A percentile compares a stretch with the other conserved stretches of the same genome.
Evolutionary conservation across 2,113 vertebrate genomes (phyloP).

Genomic region (Rhea americana): DNA sequence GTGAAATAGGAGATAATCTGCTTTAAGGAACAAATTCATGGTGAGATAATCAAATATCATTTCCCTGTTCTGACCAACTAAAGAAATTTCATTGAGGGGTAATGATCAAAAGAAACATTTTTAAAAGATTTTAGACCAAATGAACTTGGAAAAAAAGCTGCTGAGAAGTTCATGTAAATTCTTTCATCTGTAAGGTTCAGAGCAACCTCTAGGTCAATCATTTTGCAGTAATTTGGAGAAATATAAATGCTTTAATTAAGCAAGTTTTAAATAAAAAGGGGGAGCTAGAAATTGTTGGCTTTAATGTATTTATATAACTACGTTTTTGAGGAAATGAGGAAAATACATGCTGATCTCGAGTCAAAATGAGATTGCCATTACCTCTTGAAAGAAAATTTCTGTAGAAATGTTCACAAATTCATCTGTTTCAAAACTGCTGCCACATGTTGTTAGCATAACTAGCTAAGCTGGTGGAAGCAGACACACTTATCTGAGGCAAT

Average conservation of each 20-base stretch:
- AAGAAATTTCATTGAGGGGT: background rate
- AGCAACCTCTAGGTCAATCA: conserved; percentile 30
- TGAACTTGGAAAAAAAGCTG: background rate
- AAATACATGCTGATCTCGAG: conserved; percentile 9
- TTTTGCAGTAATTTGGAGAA: conserved; percentile 41
- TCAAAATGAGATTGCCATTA: background rate
- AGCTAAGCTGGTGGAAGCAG: background rate
- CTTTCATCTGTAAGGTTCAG: conserved; percentile 38
- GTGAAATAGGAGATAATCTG: background rate
- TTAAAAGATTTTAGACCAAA: background rate
- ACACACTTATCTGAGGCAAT: conserved; percentile 13
- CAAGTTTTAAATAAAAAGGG: background rate
- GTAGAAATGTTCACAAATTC: background rate
- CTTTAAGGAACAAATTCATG: conserved; percentile 10
- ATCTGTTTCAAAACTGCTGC: background rate
- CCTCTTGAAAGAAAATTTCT: background rate
- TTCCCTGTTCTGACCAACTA: background rate
- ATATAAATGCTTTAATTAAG: conserved; percentile 47
- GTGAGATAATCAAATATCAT: background rate
- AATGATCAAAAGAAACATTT: background rate
- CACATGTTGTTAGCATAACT: conserved; percentile 4
- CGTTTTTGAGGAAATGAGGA: background rate
- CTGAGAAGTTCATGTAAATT: conserved; percentile 7
- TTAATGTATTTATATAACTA: background rate
- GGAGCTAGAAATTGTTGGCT: background rate